Base-by-base conservation (phyloP, 2,797 vertebrate species). In the Danio jaintianensis region DNA sequence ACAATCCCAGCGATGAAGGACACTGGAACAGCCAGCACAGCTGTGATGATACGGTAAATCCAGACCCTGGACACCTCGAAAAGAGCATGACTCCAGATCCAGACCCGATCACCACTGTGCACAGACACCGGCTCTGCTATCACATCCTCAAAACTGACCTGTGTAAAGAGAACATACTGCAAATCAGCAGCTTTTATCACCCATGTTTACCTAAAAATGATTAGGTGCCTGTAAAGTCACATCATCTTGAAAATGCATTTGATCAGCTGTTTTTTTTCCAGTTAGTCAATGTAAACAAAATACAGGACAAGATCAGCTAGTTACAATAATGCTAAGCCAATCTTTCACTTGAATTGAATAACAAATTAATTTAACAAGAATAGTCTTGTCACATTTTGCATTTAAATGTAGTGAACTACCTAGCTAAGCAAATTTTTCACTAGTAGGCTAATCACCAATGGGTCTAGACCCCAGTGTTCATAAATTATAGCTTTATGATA, bases 111-210 rank as follows among this genome's bases (percentile, higher is more conserved):
- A 5, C 93, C 91, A 11, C 93, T 95, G 53, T 91, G 93, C 52
- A 94, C 86, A 0, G 93, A 90, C 75, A 84, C 86, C 0, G 94
- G 94, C 86, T 95, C 94, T 1, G 94, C 94, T 13, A 95, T 94
- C 79, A 95, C 93, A 58, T 95, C 94, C 87, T 95, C 93, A 88
- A 95, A 95, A 6, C 84, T 88, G 67, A 95, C 91, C 94, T 95
- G 78, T n/a, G 38, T 1, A 84, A 15, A 85, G 50, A 84, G 61
- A 42, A 53, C 74, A 64, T 47, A 20, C 42, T 12, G 9, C 12
- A 38, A 20, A 42, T 11, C 13, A 50, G 5, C 29, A 38, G 8
- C 0, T 38, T 48, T 59, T n/a, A 11, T 47, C 1, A 4, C 56
- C 16, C 0, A n/a, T 10, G 7, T 53, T 20, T 48, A 9, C 22